phyloP scores from a whole-genome alignment of 2,113 vertebrate genomes.

The Cavia aperea region DNA sequence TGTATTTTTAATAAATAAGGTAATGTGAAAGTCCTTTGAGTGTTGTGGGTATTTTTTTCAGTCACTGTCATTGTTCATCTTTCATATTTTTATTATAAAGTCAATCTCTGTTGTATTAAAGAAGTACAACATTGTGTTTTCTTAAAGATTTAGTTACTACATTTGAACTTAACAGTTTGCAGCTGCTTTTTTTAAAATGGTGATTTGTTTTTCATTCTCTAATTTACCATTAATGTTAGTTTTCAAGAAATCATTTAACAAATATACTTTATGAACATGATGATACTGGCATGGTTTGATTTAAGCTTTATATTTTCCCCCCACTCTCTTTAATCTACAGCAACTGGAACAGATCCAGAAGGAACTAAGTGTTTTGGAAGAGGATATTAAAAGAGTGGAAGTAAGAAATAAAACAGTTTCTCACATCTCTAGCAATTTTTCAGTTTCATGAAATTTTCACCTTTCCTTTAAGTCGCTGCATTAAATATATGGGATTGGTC shows the following conservation, averaged over 20 bases:
- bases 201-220: not conserved
- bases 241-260: slow-evolving; percentile 30
- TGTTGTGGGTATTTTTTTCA: slow-evolving; percentile 1
- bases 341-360: slow-evolving; percentile 99
- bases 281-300: slow-evolving; percentile 65
- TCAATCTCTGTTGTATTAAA: not conserved
- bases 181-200: not conserved
- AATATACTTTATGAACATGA: not conserved
- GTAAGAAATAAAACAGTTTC: slow-evolving; percentile 77
- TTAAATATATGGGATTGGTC: slow-evolving; percentile 66
- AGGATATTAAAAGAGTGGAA: slow-evolving; percentile 98
- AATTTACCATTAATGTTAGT: not conserved
- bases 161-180: slow-evolving; percentile 2
- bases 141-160: not conserved
- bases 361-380: slow-evolving; percentile 96
- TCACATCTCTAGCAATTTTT: slow-evolving; percentile 67
- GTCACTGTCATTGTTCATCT: not conserved
- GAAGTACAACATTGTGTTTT: not conserved
- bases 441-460: slow-evolving; percentile 65
- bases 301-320: slow-evolving; percentile 61
- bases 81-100: slow-evolving; percentile 38
- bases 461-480: slow-evolving; percentile 61
- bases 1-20: slow-evolving; percentile 23
- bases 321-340: slow-evolving; percentile 76
- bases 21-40: slow-evolving; percentile 21